These are phyloP conservation scores for Ceratoteleas bidentatus DNA, from an alignment of 1,140 invertebrate genomes.

Conservation along the genomic window DNA sequence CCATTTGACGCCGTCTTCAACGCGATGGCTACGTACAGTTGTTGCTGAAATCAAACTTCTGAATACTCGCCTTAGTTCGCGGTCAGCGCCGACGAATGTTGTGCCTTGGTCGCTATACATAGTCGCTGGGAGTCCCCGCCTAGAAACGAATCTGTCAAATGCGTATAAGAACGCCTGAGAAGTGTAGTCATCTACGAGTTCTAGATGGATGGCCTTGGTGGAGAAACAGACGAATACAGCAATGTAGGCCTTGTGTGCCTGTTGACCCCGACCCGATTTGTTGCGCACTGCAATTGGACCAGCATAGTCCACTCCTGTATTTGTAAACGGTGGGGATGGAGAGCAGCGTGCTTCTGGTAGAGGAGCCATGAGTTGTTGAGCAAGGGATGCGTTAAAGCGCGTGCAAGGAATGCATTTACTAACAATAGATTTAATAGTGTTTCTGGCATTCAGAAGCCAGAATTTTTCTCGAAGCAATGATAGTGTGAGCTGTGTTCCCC, in stretches of 20 bases:
- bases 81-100: background rate
- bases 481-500: no score
- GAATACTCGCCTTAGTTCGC: background rate
- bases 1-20: background rate
- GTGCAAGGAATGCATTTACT: background rate
- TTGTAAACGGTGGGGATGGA: background rate
- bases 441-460: background rate
- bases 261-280: background rate
- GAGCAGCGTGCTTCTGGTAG: background rate
- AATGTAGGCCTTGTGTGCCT: background rate
- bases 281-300: background rate
- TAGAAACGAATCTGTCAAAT: background rate
- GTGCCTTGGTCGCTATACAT: slow-evolving; percentile 10
- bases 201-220: slow-evolving; percentile 1
- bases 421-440: background rate
- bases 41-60: background rate
- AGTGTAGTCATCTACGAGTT: background rate
- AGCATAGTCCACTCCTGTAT: background rate
- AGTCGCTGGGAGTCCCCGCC: background rate
- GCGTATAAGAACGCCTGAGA: background rate
- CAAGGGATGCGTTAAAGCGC: background rate
- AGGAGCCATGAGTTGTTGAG: background rate
- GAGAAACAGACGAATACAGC: slow-evolving; percentile 10
- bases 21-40: background rate
- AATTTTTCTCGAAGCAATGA: background rate